Conservation (phyloP, 2,888 invertebrate species). For the Sesia apiformis region DNA sequence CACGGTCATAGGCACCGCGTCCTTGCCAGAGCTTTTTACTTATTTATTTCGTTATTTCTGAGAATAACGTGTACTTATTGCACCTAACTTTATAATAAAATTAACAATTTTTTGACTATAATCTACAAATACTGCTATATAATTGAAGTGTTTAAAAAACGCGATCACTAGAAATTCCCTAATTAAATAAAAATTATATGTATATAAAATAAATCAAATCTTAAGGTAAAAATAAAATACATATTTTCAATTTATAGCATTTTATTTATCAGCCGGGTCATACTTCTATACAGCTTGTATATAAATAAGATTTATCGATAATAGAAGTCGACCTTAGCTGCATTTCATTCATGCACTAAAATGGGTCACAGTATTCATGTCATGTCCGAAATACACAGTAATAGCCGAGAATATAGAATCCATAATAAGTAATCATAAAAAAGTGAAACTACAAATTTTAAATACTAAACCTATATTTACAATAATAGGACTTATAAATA, state of each 20-base stretch:
- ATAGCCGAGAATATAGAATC: constrained; percentile 27
- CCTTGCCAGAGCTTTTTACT: constrained; percentile 15
- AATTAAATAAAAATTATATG: too few species aligned
- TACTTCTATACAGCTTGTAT: constrained; percentile 18
- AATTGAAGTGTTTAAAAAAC: too few species aligned
- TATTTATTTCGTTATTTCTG: neutral
- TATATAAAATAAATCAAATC: too few species aligned
- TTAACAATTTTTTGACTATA: too few species aligned
- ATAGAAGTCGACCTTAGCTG: neutral
- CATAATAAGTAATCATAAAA: constrained; percentile 14
- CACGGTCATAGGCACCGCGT: constrained; percentile 32
- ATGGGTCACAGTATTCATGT: constrained; percentile 26
- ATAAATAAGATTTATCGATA: constrained; percentile 22
- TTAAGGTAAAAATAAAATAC: constrained; percentile 10
- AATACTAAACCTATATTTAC: constrained; percentile 71
- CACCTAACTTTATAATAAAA: too few species aligned
- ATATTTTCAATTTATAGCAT: constrained; percentile 30
- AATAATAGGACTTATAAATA: constrained; percentile 54
- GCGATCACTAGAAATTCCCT: too few species aligned
- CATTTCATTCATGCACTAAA: constrained; percentile 8
- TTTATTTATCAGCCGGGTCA: constrained; percentile 56
- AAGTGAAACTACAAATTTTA: constrained; percentile 61
- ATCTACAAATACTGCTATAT: too few species aligned
- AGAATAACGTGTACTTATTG: too few species aligned
- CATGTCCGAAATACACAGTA: constrained; percentile 27